Base-by-base conservation (phyloP, 2,113 vertebrate genomes). In the Daboia siamensis region DNA sequence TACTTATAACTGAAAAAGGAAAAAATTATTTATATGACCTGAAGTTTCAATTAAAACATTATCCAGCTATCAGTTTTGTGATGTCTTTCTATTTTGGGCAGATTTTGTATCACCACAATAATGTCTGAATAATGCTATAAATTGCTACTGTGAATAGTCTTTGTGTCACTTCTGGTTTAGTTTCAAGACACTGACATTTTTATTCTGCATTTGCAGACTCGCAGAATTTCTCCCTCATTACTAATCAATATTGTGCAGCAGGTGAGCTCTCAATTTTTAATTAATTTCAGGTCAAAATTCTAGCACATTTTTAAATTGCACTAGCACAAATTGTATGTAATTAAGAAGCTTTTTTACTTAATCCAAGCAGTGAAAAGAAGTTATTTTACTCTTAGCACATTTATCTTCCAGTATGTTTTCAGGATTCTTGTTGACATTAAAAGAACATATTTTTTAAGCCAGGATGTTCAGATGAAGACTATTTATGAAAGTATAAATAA, bases 261-360 rank as follows among this genome's bases (percentile, higher is more conserved):
- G 9, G 85, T 88, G 86, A 57, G 95, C 92, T 89, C 93, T 91
- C 0, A 3, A 51, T 94, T 94, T 94, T 48, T 86, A 93, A 91
- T 93, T 91, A 91, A 52, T 51, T 93, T 90, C 92, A 92, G 51
- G 94, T 59, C 84, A 92, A 87, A 94, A 80, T 93, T 29, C n/a
- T 95, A 59, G 87, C 88, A 93, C 69, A 94, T 23, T 57, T 96
- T 95, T 94, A 91, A 95, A 95, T 96, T 95, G 94, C 69, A 46
- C 86, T 0, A 3, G 54, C 33, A 93, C 59, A 94, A 91, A 90
- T 8, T 84, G 87, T 85, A 94, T 94, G 94, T 94, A 92, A 95
- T 95, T 96, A 93, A 95, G 91, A 84, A 57, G 88, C 0, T 0
- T 95, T 95, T 93, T 94, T 89, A 90, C 33, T 95, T 95, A 97